Evolutionary conservation across 2,113 vertebrate species (phyloP), one percentile per base, ranked within the genome.

Genomic region (Hassar affinis): DNA sequence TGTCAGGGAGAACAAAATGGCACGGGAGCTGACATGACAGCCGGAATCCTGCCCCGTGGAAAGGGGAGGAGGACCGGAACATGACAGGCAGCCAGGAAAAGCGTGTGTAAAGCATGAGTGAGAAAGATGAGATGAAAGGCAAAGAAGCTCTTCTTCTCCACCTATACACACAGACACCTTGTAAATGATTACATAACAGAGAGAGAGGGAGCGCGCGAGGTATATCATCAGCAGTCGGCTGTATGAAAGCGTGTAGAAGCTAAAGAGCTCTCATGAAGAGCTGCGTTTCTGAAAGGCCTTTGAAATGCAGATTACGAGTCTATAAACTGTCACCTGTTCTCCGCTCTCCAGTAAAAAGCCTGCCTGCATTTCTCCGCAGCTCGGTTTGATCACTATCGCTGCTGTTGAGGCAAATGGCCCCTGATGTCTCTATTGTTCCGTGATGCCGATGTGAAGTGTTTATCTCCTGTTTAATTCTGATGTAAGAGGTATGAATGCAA

Each of bases 371-470:
- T 90, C 87, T 86, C 87, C 87, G 88, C 84, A 85, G 85, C 82
- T 49, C 86, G 81, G 85, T 88, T 88, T 89, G 91, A 91, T 90
- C 88, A 78, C 87, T 91, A 89, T 93, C 90, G 87, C 69, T 80
- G 88, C 89, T 85, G 84, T 86, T 89, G 86, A 87, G 87, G 88
- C 90, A 87, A 88, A 91, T 89, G 88, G 91, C 84, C 30, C 83
- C 85, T 92, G 91, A 93, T 93, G 91, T 91, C 92, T 93, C 92
- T 79, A 92, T 93, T 93, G 89, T 93, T 88, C 90, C 88, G 86
- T 90, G 88, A 89, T 88, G 86, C 17, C 52, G 86, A 90, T 87
- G 89, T 88, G 87, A 92, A 90, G 91, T 90, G 90, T 92, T 92
- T 86, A 88, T 86, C 84, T 90, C 89, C 90, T 86, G 86, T 91